A percentile compares a stretch with the other conserved stretches of the same genome.
Conservation (phyloP, 2,888 invertebrate species). For the Steromphala cineraria region DNA sequence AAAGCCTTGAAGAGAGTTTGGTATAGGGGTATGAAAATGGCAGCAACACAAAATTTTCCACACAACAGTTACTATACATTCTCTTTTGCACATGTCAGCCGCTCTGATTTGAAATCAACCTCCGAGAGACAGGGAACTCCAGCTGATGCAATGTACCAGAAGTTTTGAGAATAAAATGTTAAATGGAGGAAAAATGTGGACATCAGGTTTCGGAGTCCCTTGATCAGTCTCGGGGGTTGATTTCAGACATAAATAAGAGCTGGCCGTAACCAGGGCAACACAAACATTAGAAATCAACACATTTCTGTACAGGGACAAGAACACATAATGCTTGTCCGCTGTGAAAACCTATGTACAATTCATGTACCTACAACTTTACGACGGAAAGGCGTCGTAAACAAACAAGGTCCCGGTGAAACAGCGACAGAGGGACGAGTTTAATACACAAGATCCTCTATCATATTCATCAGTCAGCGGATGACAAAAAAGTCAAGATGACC, state of each 20-base stretch:
- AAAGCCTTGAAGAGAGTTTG: not conserved
- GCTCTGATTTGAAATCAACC: no score
- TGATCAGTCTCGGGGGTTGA: not conserved
- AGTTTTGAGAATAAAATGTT: no score
- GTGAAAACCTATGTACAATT: slow-evolving; percentile 8
- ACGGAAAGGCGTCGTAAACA: slow-evolving; percentile 6
- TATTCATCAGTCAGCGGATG: not conserved
- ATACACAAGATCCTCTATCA: not conserved
- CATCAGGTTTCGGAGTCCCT: no score
- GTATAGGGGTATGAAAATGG: slow-evolving; percentile 9
- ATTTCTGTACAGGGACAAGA: slow-evolving; percentile 6
- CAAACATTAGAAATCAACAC: slow-evolving; percentile 11
- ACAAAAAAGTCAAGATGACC: not conserved
- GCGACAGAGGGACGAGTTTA: not conserved
- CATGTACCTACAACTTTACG: slow-evolving; percentile 8
- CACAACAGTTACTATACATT: slow-evolving; percentile 15
- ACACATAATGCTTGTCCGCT: not conserved
- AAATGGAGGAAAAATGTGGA: no score
- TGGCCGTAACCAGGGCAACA: not conserved
- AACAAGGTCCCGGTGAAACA: not conserved
- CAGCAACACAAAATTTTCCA: not conserved
- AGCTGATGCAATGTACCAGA: no score
- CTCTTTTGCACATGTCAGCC: not conserved
- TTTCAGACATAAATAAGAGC: slow-evolving; percentile 1
- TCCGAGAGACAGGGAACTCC: no score